Conservation (phyloP, 2,888 invertebrate genomes). For the Venusia cambrica region DNA sequence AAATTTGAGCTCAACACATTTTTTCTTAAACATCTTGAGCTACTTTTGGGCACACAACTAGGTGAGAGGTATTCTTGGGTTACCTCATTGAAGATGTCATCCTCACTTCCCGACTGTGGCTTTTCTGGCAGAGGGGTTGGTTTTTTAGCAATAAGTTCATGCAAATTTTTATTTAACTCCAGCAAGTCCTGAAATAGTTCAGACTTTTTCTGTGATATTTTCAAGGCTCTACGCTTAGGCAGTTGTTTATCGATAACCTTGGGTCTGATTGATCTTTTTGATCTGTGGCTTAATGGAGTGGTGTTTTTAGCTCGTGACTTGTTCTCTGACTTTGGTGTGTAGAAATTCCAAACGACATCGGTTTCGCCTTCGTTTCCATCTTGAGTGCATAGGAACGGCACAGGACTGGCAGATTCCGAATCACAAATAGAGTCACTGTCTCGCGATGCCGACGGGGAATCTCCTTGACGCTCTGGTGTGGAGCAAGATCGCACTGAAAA, state of each 20-base stretch:
- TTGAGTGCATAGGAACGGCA: constrained; percentile 74
- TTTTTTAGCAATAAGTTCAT: constrained; percentile 57
- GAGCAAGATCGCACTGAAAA: constrained; percentile 67
- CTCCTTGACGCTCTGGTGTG: constrained; percentile 60
- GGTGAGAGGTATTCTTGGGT: constrained; percentile 61
- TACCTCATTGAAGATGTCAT: constrained; percentile 64
- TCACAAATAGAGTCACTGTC: constrained; percentile 69
- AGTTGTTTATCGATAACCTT: constrained; percentile 54
- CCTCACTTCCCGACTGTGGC: constrained; percentile 56
- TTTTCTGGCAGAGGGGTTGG: constrained; percentile 35
- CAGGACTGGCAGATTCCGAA: constrained; percentile 69
- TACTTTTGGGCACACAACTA: constrained; percentile 51
- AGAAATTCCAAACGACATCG: constrained; percentile 76
- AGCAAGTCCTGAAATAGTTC: constrained; percentile 66
- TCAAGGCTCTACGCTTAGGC: constrained; percentile 53
- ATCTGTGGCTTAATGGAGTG: constrained; percentile 62
- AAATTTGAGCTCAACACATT: constrained; percentile 71
- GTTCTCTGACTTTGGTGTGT: constrained; percentile 68
- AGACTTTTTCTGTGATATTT: constrained; percentile 54
- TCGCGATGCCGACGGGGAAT: constrained; percentile 66
- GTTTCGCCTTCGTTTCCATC: constrained; percentile 74
- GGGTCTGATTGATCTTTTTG: constrained; percentile 48
- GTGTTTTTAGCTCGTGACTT: constrained; percentile 52
- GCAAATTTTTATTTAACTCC: constrained; percentile 68
- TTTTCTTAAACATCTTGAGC: constrained; percentile 58